Conservation (phyloP, 2,113 vertebrate genomes). For the Hemiprocne comata region DNA sequence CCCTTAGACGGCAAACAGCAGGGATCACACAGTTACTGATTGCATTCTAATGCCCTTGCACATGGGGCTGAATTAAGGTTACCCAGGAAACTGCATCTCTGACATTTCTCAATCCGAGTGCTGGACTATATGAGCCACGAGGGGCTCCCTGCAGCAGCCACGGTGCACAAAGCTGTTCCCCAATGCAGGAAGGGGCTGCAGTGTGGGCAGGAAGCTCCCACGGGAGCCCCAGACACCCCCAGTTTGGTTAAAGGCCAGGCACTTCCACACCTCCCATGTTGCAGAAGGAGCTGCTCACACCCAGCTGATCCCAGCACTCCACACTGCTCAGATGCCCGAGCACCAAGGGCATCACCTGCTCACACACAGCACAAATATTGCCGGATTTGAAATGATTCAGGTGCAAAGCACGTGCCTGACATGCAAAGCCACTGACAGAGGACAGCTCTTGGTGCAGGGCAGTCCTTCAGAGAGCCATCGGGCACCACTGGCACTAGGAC, state of each 20-base stretch:
- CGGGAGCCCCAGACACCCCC: not conserved
- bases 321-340: accelerated
- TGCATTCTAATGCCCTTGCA: not conserved
- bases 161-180: accelerated
- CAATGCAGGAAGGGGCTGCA: accelerated
- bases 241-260: not conserved
- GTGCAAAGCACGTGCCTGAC: not conserved
- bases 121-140: accelerated
- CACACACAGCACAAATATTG: not conserved
- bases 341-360: accelerated
- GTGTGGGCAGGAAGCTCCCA: not conserved
- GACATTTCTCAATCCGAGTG: not conserved
- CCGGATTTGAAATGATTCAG: not conserved
- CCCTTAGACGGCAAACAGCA: not conserved
- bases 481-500: not conserved
- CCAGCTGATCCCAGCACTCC: accelerated
- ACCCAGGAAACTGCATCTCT: not conserved
- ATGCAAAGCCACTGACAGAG: not conserved
- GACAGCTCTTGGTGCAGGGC: not conserved
- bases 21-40: accelerated
- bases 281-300: not conserved
- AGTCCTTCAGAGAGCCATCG: not conserved
- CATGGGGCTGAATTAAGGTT: not conserved
- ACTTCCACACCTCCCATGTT: not conserved
- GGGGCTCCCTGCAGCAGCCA: not conserved